phyloP scores from a whole-genome alignment of 1,140 invertebrate species.

The Drosophila orena region DNA sequence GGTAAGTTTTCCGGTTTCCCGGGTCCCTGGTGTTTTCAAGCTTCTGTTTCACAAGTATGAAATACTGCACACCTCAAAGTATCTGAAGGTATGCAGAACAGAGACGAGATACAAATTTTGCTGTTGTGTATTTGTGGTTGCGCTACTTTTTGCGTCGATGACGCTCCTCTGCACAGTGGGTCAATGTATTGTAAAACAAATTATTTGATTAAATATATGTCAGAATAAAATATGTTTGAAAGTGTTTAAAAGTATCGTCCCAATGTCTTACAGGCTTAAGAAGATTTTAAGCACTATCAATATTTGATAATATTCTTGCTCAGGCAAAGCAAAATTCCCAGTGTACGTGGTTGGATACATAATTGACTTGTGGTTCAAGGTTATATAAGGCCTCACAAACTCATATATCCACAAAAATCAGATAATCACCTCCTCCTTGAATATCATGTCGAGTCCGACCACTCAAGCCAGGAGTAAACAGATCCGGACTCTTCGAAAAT shows the following conservation, averaged over 20 bases:
- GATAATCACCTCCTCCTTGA: slow-evolving; percentile 18
- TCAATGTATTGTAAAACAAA: neutral
- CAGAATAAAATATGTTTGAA: neutral
- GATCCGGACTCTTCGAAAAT: slow-evolving; percentile 7
- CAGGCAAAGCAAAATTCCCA: no score
- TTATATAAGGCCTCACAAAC: slow-evolving; percentile 16
- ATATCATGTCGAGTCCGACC: neutral
- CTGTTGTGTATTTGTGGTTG: no score
- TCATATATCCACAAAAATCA: neutral
- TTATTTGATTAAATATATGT: neutral
- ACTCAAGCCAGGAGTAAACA: neutral
- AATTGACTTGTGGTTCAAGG: neutral
- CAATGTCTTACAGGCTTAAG: no score
- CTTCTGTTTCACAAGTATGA: neutral
- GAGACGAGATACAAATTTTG: neutral
- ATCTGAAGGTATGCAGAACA: no score
- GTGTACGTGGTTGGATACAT: neutral
- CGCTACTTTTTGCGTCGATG: slow-evolving; percentile 56
- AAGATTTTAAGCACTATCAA: no score
- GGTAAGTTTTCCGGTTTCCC: slow-evolving; percentile 40
- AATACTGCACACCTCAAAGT: no score
- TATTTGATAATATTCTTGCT: no score
- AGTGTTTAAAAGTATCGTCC: neutral
- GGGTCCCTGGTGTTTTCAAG: no score
- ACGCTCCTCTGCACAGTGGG: slow-evolving; percentile 18